Conservation (phyloP, 2,113 vertebrate genomes). For the Hiodon alosoides region DNA sequence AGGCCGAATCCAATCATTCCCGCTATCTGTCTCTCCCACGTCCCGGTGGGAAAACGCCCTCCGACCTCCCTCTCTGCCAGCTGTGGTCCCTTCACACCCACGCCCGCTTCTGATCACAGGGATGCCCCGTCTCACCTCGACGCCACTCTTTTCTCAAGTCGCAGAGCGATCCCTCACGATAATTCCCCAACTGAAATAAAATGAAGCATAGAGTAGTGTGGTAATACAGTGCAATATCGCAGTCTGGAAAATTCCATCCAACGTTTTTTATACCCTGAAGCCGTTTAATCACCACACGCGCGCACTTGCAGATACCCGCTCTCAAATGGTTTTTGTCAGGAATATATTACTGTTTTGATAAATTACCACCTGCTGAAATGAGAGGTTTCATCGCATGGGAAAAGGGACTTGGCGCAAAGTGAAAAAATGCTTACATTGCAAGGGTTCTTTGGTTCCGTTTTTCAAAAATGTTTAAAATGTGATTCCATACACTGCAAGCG, state of each 20-base stretch:
- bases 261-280: constrained; percentile 43
- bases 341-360: constrained; percentile 28
- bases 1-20: constrained; percentile 34
- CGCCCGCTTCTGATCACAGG: constrained; percentile 55
- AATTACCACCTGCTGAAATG: constrained; percentile 27
- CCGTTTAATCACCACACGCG: constrained; percentile 40
- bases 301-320: constrained; percentile 36
- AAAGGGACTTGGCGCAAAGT: constrained; percentile 22
- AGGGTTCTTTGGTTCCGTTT: background rate
- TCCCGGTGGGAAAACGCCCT: constrained; percentile 46
- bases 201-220: background rate
- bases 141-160: background rate
- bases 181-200: background rate
- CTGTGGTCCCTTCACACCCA: constrained; percentile 57
- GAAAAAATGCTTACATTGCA: constrained; percentile 17
- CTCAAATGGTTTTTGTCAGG: constrained; percentile 27
- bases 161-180: background rate
- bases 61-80: constrained; percentile 50
- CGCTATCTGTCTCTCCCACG: constrained; percentile 47
- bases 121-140: constrained; percentile 31
- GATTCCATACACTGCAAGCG: no score
- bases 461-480: background rate
- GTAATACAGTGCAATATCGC: constrained; percentile 21
- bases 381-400: background rate
- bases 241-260: constrained; percentile 39